A percentile compares a stretch with the other conserved stretches of the same genome.
Evolutionary conservation across 1,140 invertebrate species (phyloP).

Genomic region (Papilio polytes): DNA sequence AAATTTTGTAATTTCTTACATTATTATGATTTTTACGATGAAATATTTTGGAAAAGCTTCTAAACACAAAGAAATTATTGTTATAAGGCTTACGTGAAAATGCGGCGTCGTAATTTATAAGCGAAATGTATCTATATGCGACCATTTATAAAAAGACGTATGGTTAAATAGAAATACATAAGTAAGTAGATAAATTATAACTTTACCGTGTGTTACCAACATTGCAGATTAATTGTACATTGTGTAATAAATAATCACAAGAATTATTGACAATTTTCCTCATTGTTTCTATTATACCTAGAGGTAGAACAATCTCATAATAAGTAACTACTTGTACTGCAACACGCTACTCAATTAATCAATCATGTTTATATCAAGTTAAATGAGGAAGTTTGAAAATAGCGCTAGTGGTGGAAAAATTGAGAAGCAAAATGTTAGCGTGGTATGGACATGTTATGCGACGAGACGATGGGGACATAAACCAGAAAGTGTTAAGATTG

Average conservation of each 20-base stretch:
- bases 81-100: not conserved
- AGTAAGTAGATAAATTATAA: not conserved
- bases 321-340: not conserved
- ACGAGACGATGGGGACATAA: too few relatives aligned
- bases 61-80: not conserved
- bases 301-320: not conserved
- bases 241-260: not conserved
- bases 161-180: not conserved
- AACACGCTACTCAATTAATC: not conserved
- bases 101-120: not conserved
- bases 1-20: not conserved
- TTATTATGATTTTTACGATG: not conserved
- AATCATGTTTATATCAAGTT: not conserved
- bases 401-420: too few relatives aligned
- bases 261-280: conserved; percentile 6
- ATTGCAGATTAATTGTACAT: not conserved
- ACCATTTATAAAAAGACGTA: not conserved
- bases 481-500: too few relatives aligned
- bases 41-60: not conserved
- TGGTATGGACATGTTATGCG: too few relatives aligned
- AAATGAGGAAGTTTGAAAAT: too few relatives aligned
- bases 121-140: not conserved
- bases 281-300: not conserved
- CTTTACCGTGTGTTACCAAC: not conserved
- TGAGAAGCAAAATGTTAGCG: too few relatives aligned